Evolutionary conservation across 2,113 vertebrate species (phyloP).

Genomic region (Anoplopoma fimbria): DNA sequence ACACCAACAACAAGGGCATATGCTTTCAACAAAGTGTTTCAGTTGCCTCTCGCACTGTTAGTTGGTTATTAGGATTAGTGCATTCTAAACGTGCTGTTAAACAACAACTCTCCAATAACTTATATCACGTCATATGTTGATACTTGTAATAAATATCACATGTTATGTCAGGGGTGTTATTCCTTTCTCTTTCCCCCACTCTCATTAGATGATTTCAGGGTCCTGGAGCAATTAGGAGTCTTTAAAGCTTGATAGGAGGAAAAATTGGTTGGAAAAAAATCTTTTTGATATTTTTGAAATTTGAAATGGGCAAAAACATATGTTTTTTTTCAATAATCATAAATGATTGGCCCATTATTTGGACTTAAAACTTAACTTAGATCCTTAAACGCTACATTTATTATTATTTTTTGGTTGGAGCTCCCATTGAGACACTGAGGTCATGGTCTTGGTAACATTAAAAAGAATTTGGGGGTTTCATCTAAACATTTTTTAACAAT

Average conservation of each 20-base stretch:
- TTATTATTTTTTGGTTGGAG: background rate
- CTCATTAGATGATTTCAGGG: too few species aligned
- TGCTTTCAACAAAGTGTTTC: constrained; percentile 43
- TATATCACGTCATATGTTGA: constrained; percentile 1
- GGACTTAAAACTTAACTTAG: background rate
- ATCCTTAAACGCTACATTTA: background rate
- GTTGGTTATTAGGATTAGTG: constrained; percentile 37
- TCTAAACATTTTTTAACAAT: background rate
- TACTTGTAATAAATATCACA: background rate
- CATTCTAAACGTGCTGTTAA: constrained; percentile 33
- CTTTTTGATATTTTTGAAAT: background rate
- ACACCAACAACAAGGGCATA: background rate
- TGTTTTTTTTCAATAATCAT: background rate
- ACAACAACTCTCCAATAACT: constrained; percentile 15
- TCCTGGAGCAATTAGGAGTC: background rate
- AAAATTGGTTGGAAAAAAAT: background rate
- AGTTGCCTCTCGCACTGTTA: constrained; percentile 35
- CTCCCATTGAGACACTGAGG: background rate
- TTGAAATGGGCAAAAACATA: background rate
- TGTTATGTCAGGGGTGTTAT: background rate
- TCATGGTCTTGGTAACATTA: background rate
- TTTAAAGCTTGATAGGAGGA: background rate
- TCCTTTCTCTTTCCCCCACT: background rate
- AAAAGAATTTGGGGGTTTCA: background rate
- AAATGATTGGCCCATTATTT: background rate